phyloP scores from a whole-genome alignment of 92 coral and sea anemone genomes.

The Anthopleura xanthogrammica region DNA sequence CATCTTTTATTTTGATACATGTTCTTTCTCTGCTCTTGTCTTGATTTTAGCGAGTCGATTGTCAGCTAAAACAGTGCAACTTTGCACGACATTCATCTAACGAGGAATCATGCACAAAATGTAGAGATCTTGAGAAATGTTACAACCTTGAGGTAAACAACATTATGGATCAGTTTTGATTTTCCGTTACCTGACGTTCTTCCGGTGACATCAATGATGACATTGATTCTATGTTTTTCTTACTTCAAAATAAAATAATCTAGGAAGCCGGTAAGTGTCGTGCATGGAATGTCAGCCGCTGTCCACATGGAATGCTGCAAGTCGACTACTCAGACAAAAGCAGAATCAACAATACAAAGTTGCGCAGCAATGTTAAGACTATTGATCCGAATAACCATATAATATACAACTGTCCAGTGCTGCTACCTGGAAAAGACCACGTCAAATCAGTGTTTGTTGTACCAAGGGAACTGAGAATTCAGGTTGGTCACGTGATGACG shows the following conservation, averaged over 20 bases:
- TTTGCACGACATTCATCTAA: slow-evolving; percentile 18
- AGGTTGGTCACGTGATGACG: slow-evolving; percentile 47
- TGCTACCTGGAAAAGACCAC: slow-evolving; percentile 42
- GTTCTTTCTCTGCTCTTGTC: background rate
- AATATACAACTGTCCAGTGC: slow-evolving; percentile 65
- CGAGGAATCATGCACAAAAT: slow-evolving; percentile 54
- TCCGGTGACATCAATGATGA: too few relatives aligned
- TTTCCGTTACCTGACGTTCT: too few relatives aligned
- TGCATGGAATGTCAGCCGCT: slow-evolving; percentile 70
- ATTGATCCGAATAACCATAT: slow-evolving; percentile 49
- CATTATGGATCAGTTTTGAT: too few relatives aligned
- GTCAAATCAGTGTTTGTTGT: slow-evolving; percentile 41
- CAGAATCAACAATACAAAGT: slow-evolving; percentile 45
- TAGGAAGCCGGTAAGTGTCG: slow-evolving; percentile 49
- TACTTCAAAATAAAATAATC: too few relatives aligned
- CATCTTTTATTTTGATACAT: background rate
- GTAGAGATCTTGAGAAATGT: slow-evolving; percentile 58
- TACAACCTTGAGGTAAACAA: slow-evolving; percentile 57
- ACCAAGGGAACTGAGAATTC: slow-evolving; percentile 30
- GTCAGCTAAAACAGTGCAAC: slow-evolving; percentile 53
- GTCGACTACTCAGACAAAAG: slow-evolving; percentile 54
- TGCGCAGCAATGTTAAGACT: slow-evolving; percentile 46
- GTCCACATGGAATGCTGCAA: slow-evolving; percentile 60
- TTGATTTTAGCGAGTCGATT: slow-evolving; percentile 49
- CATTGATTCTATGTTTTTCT: too few relatives aligned